A percentile compares a stretch with the other conserved stretches of the same genome.
Conservation (phyloP, 2,797 vertebrate genomes). For the Xiphophorus birchmanni region DNA sequence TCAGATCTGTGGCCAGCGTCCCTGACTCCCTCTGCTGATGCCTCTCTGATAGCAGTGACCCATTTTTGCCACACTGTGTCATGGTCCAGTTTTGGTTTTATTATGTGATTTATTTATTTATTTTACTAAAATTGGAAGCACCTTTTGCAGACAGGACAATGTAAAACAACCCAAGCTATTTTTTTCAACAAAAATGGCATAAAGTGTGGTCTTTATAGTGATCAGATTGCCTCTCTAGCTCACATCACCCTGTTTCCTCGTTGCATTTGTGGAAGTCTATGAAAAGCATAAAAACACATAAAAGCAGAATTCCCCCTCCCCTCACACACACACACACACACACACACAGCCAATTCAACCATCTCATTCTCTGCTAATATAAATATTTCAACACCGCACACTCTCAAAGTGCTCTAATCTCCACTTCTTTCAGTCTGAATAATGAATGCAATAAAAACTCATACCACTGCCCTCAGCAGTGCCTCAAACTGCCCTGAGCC, state of each 20-base stretch:
- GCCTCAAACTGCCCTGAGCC: slow-evolving; percentile 49
- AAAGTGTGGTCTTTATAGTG: neutral
- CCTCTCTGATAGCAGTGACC: neutral
- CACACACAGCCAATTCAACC: slow-evolving; percentile 37
- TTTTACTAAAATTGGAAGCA: neutral
- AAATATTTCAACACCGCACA: slow-evolving; percentile 64
- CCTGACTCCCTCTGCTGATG: neutral
- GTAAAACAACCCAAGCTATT: neutral
- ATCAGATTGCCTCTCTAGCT: slow-evolving; percentile 1
- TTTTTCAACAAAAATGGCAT: neutral
- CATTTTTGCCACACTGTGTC: neutral
- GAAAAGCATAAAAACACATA: slow-evolving; percentile 22
- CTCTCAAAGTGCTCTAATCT: slow-evolving; percentile 64
- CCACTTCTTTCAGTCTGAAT: slow-evolving; percentile 63
- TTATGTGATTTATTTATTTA: neutral
- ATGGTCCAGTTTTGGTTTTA: neutral
- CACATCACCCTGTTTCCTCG: neutral
- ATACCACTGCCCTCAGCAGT: slow-evolving; percentile 45
- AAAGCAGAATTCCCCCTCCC: slow-evolving; percentile 36
- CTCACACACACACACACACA: too few species aligned
- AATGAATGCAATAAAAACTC: slow-evolving; percentile 72
- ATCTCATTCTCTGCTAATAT: slow-evolving; percentile 61
- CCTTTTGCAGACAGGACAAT: neutral
- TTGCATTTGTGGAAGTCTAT: neutral
- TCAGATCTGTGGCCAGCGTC: neutral